phyloP scores from a whole-genome alignment of 2,888 invertebrate genomes.

The Parelbella ahira region DNA sequence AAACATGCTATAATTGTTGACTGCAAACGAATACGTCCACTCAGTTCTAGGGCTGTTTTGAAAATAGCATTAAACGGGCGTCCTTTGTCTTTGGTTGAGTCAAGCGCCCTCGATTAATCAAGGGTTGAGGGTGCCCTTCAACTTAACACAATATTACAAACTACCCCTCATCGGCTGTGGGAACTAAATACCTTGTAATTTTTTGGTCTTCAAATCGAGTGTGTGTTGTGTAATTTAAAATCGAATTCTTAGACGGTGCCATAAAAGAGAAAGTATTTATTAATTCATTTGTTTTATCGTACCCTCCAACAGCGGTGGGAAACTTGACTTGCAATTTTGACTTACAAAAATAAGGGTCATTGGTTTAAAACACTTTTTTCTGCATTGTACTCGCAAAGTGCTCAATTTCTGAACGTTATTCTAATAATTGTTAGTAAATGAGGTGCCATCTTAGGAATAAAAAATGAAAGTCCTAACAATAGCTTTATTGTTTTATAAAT shows the following conservation, averaged over 20 bases:
- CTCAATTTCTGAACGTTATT: too few species aligned
- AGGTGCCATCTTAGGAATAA: too few species aligned
- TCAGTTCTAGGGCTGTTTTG: constrained; percentile 62
- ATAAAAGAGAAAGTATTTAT: constrained; percentile 4
- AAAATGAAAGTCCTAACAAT: too few species aligned
- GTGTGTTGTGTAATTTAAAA: constrained; percentile 23
- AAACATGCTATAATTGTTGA: too few species aligned
- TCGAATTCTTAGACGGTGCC: constrained; percentile 2
- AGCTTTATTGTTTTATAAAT: too few species aligned
- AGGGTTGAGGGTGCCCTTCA: constrained; percentile 37
- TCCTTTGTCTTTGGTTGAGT: constrained; percentile 55
- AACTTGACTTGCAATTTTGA: constrained; percentile 11
- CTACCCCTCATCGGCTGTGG: constrained; percentile 25
- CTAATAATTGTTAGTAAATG: too few species aligned
- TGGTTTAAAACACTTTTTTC: too few species aligned
- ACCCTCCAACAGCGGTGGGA: constrained; percentile 14
- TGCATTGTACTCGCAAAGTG: too few species aligned
- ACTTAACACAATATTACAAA: constrained; percentile 22
- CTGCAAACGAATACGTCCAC: constrained; percentile 43
- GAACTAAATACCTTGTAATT: constrained; percentile 33
- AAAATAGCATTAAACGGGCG: constrained; percentile 66
- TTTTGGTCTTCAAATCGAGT: constrained; percentile 32
- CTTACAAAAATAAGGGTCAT: too few species aligned
- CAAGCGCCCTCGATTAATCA: constrained; percentile 48
- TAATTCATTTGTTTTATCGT: constrained; percentile 7